A percentile compares a stretch with the other conserved stretches of the same genome.
These are phyloP conservation scores for Cataglyphis livida DNA, from an alignment of 2,888 invertebrate genomes.

Conservation along the genomic window DNA sequence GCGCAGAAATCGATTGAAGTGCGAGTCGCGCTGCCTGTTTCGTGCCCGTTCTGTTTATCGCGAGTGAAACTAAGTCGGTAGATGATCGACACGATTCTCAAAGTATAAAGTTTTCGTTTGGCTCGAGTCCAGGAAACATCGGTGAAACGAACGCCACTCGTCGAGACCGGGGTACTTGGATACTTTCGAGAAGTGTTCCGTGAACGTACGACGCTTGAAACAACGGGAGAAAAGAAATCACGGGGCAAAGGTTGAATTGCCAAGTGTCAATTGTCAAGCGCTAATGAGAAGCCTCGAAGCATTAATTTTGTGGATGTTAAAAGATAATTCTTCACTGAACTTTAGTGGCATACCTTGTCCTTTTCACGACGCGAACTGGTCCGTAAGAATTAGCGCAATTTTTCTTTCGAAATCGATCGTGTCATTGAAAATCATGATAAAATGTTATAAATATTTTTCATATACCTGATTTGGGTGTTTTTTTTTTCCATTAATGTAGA, in stretches of 20 bases:
- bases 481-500: not conserved
- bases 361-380: not conserved
- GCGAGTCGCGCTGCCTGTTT: not conserved
- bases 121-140: slow-evolving; percentile 19
- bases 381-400: not conserved
- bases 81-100: slow-evolving; percentile 22
- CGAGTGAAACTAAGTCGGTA: slow-evolving; percentile 11
- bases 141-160: slow-evolving; percentile 15
- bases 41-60: not conserved
- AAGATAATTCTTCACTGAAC: not conserved
- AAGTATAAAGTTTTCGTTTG: slow-evolving; percentile 23
- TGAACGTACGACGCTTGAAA: not conserved
- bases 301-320: not conserved
- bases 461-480: no score
- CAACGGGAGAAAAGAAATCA: not conserved
- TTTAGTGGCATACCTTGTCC: not conserved
- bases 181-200: slow-evolving; percentile 15
- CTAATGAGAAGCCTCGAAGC: not conserved
- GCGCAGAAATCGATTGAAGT: slow-evolving; percentile 30
- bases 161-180: not conserved
- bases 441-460: not conserved
- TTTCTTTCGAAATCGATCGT: not conserved
- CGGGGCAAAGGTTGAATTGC: not conserved
- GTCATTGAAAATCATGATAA: not conserved
- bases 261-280: not conserved